Evolutionary conservation across 2,888 invertebrate genomes (phyloP).

Genomic region (Alsophila aescularia): DNA sequence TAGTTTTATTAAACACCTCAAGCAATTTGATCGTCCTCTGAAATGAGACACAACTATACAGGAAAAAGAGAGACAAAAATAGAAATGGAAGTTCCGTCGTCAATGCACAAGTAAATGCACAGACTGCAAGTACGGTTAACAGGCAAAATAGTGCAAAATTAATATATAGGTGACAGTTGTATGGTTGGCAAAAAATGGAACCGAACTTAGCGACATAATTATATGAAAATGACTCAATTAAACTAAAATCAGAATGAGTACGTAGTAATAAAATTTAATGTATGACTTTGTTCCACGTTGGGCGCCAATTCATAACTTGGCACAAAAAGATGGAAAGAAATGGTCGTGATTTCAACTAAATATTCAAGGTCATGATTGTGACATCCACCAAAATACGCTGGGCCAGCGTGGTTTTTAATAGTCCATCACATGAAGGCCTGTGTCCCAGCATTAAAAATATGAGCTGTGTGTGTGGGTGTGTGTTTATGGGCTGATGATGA

Average conservation of each 20-base stretch:
- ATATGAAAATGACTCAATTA: background rate
- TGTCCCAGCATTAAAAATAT: no score
- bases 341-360: no score
- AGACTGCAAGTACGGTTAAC: conserved; percentile 56
- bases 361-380: no score
- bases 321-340: no score
- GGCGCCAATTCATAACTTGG: background rate
- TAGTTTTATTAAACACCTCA: conserved; percentile 24
- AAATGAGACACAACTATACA: conserved; percentile 45
- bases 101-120: conserved; percentile 72
- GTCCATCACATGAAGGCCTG: no score
- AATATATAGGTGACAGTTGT: conserved; percentile 37
- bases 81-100: conserved; percentile 52
- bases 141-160: conserved; percentile 38
- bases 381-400: no score
- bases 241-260: background rate
- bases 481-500: no score
- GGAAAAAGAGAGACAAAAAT: conserved; percentile 44
- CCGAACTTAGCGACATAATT: no score
- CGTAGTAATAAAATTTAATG: background rate
- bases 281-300: background rate
- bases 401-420: no score
- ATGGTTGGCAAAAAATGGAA: conserved; percentile 35
- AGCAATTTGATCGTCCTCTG: conserved; percentile 25
- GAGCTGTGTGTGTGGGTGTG: no score